Evolutionary conservation across 2,888 invertebrate species (phyloP), one percentile per base, ranked within the genome.

Genomic region (Protonemura montana): DNA sequence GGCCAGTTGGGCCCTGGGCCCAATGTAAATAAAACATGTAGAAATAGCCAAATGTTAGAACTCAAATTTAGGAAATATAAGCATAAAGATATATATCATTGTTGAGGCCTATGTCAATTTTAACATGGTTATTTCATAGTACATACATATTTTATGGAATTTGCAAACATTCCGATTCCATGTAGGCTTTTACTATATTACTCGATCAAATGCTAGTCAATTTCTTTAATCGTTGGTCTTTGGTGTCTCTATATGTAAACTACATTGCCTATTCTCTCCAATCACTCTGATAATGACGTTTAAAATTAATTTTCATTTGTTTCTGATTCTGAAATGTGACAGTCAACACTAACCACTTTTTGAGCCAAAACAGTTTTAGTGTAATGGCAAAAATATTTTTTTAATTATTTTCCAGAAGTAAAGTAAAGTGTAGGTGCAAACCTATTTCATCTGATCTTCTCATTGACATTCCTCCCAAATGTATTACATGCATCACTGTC

Each of bases 151-250:
- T 59, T 59, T 59, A 59, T 59, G 16, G 28, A 10, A 16, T 26
- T 28, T 27, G 25, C 26, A 78, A 25, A 5, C 78, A 28, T 78
- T 78, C 78, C 29, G 26, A 29, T n/a, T 27, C 21, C n/a, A 27
- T 81, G 30, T 30, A 27, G 28, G n/a, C n/a, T 81, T 30, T 81
- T 27, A 29, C 7, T 29, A n/a, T n/a, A 81, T 29, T 81, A 76
- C 27, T 29, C 35, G 29, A 84, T 42, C 84, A 84, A 84, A 59
- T 26, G 26, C 84, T 84, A 84, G 84, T 84, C 84, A 84, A 84
- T 84, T 84, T 83, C 27, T 76, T 59, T 26, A 59, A 76, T 84
- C 59, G 84, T 84, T 28, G 84, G 42, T 84, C 25, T 25, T 59
- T 59, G 59, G 21, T 59, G 59, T 59, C 21, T 59, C 59, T 35